These are phyloP conservation scores for Schizothorax lantsangensis DNA, from an alignment of 2,797 vertebrate species.

Conservation along the genomic window DNA sequence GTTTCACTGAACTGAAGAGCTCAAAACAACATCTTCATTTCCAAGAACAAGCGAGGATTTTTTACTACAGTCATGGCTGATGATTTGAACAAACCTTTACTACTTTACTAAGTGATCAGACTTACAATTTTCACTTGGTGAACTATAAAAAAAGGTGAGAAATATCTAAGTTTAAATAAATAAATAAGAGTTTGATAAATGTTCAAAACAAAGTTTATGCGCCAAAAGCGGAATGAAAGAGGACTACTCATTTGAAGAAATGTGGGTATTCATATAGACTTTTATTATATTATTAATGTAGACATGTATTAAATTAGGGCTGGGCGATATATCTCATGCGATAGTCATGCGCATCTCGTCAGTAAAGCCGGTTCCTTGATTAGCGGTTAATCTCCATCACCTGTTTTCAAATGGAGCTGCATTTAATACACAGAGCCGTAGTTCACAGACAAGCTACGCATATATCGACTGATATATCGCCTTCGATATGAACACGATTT, in stretches of 20 bases:
- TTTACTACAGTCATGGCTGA: background rate
- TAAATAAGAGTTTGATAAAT: no score
- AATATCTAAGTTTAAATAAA: background rate
- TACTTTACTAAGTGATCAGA: background rate
- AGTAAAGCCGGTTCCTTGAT: no score
- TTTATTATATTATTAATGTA: background rate
- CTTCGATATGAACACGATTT: no score
- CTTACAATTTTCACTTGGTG: background rate
- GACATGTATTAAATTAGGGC: no score
- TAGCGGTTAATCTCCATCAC: no score
- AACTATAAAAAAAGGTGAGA: background rate
- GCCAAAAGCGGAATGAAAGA: background rate
- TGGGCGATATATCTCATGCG: no score
- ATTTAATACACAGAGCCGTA: no score
- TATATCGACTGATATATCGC: no score
- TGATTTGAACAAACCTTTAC: background rate
- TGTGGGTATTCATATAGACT: background rate
- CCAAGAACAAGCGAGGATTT: background rate
- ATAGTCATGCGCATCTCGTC: no score
- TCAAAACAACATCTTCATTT: background rate
- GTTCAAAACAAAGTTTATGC: no score
- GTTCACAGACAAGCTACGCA: no score
- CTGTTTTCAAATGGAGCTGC: no score
- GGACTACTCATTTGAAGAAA: background rate
- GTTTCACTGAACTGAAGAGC: constrained; percentile 49